A percentile compares a stretch with the other conserved stretches of the same genome.
These are phyloP conservation scores for Caenorhabditis brenneri DNA, from an alignment of 1,140 invertebrate species.

Conservation along the genomic window DNA sequence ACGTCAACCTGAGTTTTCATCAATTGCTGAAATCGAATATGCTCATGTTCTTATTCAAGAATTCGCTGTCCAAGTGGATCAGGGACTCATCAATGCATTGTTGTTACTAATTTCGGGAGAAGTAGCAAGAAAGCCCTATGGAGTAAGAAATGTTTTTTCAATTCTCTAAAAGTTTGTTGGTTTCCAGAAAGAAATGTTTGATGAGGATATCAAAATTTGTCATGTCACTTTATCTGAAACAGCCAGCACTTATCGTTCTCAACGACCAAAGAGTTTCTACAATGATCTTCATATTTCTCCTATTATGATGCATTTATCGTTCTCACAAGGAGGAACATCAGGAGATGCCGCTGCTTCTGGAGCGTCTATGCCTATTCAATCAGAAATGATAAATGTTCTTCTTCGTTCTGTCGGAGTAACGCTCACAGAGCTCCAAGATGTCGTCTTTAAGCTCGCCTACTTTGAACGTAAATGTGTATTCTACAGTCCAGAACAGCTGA, in stretches of 20 bases:
- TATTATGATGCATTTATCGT: conserved; percentile 86
- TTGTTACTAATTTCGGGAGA: conserved; percentile 79
- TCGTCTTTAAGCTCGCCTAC: conserved; percentile 96
- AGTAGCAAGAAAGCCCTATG: conserved; percentile 70
- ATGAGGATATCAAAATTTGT: conserved; percentile 71
- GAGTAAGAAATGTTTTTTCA: conserved; percentile 55
- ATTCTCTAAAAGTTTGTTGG: neutral
- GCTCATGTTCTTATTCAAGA: conserved; percentile 80
- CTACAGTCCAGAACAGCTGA: conserved; percentile 84
- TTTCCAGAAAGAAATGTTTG: conserved; percentile 71
- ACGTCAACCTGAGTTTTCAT: conserved; percentile 82
- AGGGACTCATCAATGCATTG: conserved; percentile 88
- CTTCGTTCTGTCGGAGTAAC: conserved; percentile 87
- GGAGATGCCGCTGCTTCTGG: conserved; percentile 59
- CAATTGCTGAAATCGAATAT: conserved; percentile 86
- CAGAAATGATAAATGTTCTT: conserved; percentile 80
- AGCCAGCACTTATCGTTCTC: conserved; percentile 65
- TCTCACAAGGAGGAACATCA: conserved; percentile 78
- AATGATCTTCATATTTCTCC: conserved; percentile 94
- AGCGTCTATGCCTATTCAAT: conserved; percentile 65
- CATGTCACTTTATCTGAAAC: conserved; percentile 65
- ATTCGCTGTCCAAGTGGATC: conserved; percentile 92
- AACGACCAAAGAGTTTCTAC: conserved; percentile 90
- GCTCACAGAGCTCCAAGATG: conserved; percentile 88
- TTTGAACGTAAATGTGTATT: conserved; percentile 90